These are phyloP conservation scores for Coleophora deauratella DNA, from an alignment of 2,888 invertebrate genomes.

Conservation along the genomic window DNA sequence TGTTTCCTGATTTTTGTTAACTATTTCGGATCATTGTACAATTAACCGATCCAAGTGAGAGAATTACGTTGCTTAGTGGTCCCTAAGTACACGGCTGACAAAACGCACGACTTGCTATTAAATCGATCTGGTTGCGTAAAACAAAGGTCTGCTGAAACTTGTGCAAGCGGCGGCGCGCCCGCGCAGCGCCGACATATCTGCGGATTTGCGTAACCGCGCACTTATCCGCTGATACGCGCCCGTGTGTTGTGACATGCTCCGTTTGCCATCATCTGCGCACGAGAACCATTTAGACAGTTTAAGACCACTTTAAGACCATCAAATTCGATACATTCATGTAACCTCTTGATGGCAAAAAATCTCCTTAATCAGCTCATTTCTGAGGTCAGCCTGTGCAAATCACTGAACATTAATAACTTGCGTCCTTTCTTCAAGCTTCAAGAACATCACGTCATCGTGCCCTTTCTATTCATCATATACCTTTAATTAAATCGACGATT, in stretches of 20 bases:
- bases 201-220: constrained; percentile 72
- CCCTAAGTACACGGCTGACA: constrained; percentile 58
- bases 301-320: constrained; percentile 1
- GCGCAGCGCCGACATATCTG: constrained; percentile 65
- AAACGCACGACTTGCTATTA: constrained; percentile 69
- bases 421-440: neutral
- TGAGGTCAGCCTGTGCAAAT: too few relatives aligned
- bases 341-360: neutral
- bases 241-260: constrained; percentile 65
- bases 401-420: too few relatives aligned
- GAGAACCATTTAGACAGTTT: constrained; percentile 9
- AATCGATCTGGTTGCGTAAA: constrained; percentile 73
- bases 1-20: constrained; percentile 29
- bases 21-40: constrained; percentile 19
- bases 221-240: constrained; percentile 67
- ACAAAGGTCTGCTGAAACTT: constrained; percentile 74
- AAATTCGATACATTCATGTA: neutral
- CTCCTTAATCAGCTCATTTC: too few relatives aligned
- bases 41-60: constrained; percentile 31
- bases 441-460: constrained; percentile 2
- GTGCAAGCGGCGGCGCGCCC: constrained; percentile 72
- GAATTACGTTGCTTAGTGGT: constrained; percentile 41
- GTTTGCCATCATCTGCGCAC: constrained; percentile 48
- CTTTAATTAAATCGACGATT: constrained; percentile 18
- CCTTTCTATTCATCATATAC: too few relatives aligned